Base-by-base conservation (phyloP, 2,888 invertebrate genomes). In the Pandemis heparana region DNA sequence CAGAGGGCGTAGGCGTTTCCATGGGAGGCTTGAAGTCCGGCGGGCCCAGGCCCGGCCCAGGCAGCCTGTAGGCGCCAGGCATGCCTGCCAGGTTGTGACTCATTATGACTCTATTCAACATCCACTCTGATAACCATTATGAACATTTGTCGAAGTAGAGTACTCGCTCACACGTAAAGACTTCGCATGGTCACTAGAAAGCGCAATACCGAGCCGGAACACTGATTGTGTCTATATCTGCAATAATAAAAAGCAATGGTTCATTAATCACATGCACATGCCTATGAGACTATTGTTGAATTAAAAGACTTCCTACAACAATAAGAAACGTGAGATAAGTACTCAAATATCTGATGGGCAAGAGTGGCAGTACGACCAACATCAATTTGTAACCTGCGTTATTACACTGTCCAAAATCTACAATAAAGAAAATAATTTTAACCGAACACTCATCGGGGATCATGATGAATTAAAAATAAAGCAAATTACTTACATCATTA, bases 1-100 rank as follows among this genome's bases (percentile, higher is more conserved):
- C 96, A 66, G 97, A 96, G n/a, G 95, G 96, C 75, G 95, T 95
- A 59, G 96, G 95, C 75, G 95, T 95, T 85, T 96, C 96, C 95
- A 96, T 95, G 73, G 96, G 96, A 76, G 96, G 96, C 85, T 97
- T 97, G 81, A 96, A 97, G 91, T 97, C 96, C 76, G 96, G 96
- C 82, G 96, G 96, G 82, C 96, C 96, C 85, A 96, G 92, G 81
- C 95, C 96, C 78, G 96, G 96, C 89, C 96, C 96, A 87, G 96
- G 96, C 95, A 96, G 96, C 95, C 96, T 96, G 92, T 96, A 97
- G 88, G 96, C 96, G 60, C 74, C 74, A 90, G 96, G 96, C 97
- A 97, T 97, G 95, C 96, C 97, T 90, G 96, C 95, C 95, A 97
- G 95, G 94, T 97, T 97, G 92, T 97, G 97, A 96, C 96, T 96